Evolutionary conservation across 2,888 invertebrate genomes (phyloP).

Genomic region (Cephus pygmeus): DNA sequence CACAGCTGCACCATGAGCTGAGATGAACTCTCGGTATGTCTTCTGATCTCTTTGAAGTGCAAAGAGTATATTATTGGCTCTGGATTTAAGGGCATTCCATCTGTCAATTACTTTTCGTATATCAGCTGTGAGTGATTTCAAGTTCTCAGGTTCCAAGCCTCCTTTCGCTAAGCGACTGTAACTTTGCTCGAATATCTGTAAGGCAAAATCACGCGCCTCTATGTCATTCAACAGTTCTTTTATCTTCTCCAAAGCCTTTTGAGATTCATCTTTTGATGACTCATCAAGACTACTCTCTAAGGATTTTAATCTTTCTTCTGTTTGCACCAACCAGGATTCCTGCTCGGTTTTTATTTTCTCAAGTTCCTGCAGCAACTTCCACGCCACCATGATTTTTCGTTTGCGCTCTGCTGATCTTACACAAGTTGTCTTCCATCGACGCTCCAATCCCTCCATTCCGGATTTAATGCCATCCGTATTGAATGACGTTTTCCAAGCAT

Average conservation of each 20-base stretch:
- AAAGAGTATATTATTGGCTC: constrained; percentile 71
- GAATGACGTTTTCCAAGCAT: constrained; percentile 78
- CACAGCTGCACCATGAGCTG: constrained; percentile 78
- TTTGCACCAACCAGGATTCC: constrained; percentile 73
- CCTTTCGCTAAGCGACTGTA: constrained; percentile 78
- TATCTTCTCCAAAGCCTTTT: constrained; percentile 70
- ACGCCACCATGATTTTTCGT: constrained; percentile 73
- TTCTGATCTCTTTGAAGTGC: constrained; percentile 71
- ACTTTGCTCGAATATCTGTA: constrained; percentile 75
- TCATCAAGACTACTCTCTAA: constrained; percentile 73
- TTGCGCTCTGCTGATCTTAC: constrained; percentile 79
- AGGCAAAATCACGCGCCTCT: constrained; percentile 69
- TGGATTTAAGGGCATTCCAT: constrained; percentile 75
- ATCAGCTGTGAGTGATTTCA: constrained; percentile 73
- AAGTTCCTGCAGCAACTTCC: constrained; percentile 73
- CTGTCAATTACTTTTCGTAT: constrained; percentile 72
- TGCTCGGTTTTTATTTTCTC: constrained; percentile 70
- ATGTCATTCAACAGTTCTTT: constrained; percentile 70
- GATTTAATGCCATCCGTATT: constrained; percentile 76
- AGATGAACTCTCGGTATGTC: constrained; percentile 76
- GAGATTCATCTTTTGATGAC: constrained; percentile 70
- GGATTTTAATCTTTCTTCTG: constrained; percentile 72
- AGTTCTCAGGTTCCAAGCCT: constrained; percentile 77
- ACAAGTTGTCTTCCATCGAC: constrained; percentile 83
- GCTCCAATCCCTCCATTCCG: constrained; percentile 79